A percentile compares a stretch with the other conserved stretches of the same genome.
These are phyloP conservation scores for Copidosoma aretas DNA, from an alignment of 2,888 invertebrate species.

Conservation along the genomic window DNA sequence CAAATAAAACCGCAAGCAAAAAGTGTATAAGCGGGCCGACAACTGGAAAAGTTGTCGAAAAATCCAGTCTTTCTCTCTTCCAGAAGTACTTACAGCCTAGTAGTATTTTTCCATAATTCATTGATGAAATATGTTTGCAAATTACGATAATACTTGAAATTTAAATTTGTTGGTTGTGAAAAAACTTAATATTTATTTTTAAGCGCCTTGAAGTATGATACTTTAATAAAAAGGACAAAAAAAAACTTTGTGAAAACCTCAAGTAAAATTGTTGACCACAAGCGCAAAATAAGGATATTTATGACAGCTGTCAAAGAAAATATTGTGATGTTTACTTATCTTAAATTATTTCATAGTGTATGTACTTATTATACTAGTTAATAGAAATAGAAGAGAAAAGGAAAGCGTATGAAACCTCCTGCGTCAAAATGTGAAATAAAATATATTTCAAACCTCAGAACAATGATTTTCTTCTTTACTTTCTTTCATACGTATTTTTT, in stretches of 20 bases:
- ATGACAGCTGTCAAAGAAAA: constrained; percentile 22
- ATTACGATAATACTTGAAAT: not conserved
- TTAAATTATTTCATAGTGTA: constrained; percentile 17
- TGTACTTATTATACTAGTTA: constrained; percentile 47
- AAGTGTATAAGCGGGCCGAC: no score
- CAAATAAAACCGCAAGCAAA: constrained; percentile 7
- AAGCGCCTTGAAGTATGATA: constrained; percentile 32
- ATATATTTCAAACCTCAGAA: constrained; percentile 21
- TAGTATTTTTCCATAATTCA: constrained; percentile 7
- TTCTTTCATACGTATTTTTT: no score
- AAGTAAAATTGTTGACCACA: constrained; percentile 25
- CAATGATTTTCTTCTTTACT: not conserved
- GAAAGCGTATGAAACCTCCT: not conserved
- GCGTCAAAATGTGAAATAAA: constrained; percentile 22
- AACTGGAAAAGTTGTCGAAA: not conserved
- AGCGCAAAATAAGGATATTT: not conserved
- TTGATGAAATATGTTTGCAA: constrained; percentile 20
- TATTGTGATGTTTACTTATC: constrained; percentile 46
- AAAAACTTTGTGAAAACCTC: constrained; percentile 14
- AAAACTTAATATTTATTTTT: no score
- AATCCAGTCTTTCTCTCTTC: constrained; percentile 2
- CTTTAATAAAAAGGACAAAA: not conserved
- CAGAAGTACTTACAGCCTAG: constrained; percentile 8
- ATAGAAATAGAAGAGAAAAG: constrained; percentile 23
- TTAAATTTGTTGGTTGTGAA: no score